phyloP scores from a whole-genome alignment of 2,113 vertebrate genomes.

The Bubo bubo region DNA sequence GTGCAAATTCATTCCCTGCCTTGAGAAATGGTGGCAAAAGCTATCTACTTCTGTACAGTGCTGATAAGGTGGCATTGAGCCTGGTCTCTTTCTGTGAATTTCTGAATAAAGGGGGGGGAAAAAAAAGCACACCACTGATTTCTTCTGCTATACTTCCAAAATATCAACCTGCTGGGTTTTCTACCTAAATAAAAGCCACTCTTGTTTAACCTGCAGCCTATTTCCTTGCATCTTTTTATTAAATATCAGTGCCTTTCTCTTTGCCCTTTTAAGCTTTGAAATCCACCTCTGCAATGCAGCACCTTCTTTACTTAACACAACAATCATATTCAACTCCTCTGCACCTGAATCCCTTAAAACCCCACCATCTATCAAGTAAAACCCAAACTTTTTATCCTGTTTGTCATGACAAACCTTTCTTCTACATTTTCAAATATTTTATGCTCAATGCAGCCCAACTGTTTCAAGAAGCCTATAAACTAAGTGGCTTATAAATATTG shows the following conservation, averaged over 20 bases:
- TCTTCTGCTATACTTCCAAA: background rate
- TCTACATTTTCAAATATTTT: background rate
- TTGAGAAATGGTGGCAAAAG: background rate
- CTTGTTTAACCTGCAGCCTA: background rate
- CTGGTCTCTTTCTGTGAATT: background rate
- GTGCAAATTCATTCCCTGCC: background rate
- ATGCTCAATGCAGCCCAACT: background rate
- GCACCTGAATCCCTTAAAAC: background rate
- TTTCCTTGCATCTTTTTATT: background rate
- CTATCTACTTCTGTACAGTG: background rate
- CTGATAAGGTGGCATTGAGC: background rate
- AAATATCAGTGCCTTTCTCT: background rate
- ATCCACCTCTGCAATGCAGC: background rate
- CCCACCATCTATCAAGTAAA: background rate
- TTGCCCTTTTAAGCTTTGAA: background rate
- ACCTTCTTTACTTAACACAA: background rate
- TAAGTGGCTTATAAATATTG: background rate
- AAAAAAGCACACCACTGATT: background rate
- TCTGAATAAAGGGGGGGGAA: background rate
- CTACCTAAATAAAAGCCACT: background rate
- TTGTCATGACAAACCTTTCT: background rate
- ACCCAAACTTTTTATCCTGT: background rate
- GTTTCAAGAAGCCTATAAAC: background rate
- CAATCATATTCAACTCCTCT: background rate
- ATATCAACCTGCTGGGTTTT: background rate